Evolutionary conservation across 2,113 vertebrate genomes (phyloP).

Genomic region (Colistium nudipinnis): DNA sequence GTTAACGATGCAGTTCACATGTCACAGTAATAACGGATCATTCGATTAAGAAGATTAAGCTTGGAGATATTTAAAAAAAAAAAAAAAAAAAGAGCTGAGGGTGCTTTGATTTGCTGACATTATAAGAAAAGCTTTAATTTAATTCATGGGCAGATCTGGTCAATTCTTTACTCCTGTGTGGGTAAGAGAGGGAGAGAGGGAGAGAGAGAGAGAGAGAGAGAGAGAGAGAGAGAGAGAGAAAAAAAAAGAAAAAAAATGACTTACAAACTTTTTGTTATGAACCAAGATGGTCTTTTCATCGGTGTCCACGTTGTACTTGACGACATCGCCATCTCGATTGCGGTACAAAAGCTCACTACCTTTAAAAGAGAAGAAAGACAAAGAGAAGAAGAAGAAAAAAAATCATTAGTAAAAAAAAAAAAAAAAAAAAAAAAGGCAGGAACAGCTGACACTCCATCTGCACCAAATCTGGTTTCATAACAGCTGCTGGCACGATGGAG

Average conservation of each 20-base stretch:
- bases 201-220: not conserved
- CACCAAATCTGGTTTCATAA: too few relatives aligned
- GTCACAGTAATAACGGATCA: constrained; percentile 41
- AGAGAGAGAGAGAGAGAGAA: not conserved
- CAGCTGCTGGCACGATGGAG: not conserved
- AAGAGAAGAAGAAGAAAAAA: too few relatives aligned
- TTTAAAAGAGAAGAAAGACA: constrained; percentile 56
- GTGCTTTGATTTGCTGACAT: constrained; percentile 56
- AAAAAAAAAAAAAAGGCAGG: too few relatives aligned
- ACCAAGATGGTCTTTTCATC: constrained; percentile 87
- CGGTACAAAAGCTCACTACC: constrained; percentile 93
- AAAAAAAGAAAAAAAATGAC: too few relatives aligned
- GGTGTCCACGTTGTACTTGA: constrained; percentile 88
- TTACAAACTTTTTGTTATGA: constrained; percentile 97
- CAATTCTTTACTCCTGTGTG: constrained; percentile 4
- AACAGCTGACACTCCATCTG: too few relatives aligned
- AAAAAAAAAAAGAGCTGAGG: constrained; percentile 13
- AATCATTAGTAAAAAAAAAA: too few relatives aligned
- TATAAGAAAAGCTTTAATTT: constrained; percentile 30
- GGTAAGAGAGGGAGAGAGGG: not conserved
- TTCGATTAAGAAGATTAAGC: constrained; percentile 58
- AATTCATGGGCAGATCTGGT: constrained; percentile 3
- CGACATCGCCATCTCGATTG: constrained; percentile 87
- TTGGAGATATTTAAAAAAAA: constrained; percentile 41
- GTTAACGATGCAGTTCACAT: constrained; percentile 40